phyloP scores from a whole-genome alignment of 2,797 vertebrate genomes.

The Crax fasciolata region DNA sequence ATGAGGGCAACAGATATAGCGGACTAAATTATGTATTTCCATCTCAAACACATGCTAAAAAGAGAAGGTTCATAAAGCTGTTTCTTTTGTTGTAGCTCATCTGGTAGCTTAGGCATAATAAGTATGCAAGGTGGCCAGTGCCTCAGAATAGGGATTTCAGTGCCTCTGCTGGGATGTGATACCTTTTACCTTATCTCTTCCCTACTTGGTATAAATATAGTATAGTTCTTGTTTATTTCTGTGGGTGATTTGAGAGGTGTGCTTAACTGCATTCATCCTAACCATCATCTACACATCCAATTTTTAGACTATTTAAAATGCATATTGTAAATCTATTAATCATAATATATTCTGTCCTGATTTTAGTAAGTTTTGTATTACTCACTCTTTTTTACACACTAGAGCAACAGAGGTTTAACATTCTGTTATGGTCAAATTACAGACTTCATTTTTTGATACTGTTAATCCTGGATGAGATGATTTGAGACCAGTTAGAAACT shows the following conservation, averaged over 20 bases:
- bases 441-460: background rate
- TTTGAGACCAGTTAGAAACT: background rate
- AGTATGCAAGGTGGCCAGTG: background rate
- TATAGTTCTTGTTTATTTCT: background rate
- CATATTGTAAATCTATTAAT: background rate
- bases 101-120: background rate
- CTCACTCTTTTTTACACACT: background rate
- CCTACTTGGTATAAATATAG: background rate
- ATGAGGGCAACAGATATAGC: constrained; percentile 17
- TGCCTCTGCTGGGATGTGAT: background rate
- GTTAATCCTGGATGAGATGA: background rate
- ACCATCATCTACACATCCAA: background rate
- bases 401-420: background rate
- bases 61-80: background rate
- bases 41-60: constrained; percentile 25
- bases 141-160: background rate
- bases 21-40: constrained; percentile 51
- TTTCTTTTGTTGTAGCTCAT: background rate
- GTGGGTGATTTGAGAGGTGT: background rate
- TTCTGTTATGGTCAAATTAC: background rate
- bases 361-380: background rate
- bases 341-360: background rate
- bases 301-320: background rate
- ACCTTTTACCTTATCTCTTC: background rate
- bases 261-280: background rate